These are phyloP conservation scores for Tiliqua scincoides DNA, from an alignment of 2,113 vertebrate species.

Conservation along the genomic window DNA sequence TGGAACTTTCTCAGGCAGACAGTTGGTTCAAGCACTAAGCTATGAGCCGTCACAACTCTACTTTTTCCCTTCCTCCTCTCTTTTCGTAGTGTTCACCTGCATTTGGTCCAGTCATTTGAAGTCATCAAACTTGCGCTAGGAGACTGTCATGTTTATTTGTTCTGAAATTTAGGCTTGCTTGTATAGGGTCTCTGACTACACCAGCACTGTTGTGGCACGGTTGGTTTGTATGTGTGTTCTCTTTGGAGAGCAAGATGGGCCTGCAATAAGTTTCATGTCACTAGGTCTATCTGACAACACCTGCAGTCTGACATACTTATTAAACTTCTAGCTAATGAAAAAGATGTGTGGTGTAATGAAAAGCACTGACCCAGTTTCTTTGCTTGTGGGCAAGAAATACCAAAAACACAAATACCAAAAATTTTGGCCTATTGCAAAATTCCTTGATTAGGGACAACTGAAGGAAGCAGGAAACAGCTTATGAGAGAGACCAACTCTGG, in stretches of 20 bases:
- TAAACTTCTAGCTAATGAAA: constrained; percentile 14
- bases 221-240: constrained; percentile 18
- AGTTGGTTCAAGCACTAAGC: too few relatives aligned
- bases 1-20: too few relatives aligned
- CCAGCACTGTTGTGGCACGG: not conserved
- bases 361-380: constrained; percentile 32
- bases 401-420: not conserved
- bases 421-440: not conserved
- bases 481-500: not conserved
- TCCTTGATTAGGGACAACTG: not conserved
- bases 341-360: not conserved
- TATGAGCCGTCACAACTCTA: too few relatives aligned
- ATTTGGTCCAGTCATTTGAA: constrained; percentile 3
- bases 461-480: not conserved
- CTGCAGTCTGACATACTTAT: not conserved
- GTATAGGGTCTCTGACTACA: not conserved
- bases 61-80: constrained; percentile 20
- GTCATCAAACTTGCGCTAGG: not conserved
- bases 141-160: not conserved
- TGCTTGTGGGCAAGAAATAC: not conserved
- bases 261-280: constrained; percentile 19
- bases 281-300: constrained; percentile 2
- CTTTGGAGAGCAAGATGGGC: not conserved
- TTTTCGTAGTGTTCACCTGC: not conserved
- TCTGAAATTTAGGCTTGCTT: constrained; percentile 7